Evolutionary conservation across 2,888 invertebrate genomes (phyloP).

Genomic region (Kryphioiulus occultus): DNA sequence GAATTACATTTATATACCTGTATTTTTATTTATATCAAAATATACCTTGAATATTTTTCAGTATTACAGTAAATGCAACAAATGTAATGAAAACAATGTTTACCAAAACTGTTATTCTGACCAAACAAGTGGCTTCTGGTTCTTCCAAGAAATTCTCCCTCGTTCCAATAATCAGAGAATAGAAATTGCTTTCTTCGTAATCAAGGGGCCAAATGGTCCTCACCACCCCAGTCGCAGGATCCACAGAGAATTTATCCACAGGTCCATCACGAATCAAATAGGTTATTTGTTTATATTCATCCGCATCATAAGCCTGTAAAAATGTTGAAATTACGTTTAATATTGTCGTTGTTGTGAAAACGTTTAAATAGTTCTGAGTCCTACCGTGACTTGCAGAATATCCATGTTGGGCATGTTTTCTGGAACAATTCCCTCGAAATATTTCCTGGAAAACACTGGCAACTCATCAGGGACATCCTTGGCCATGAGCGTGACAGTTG

Average conservation of each 20-base stretch:
- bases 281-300: conserved; percentile 73
- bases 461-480: conserved; percentile 83
- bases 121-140: conserved; percentile 76
- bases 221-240: conserved; percentile 79
- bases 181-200: conserved; percentile 76
- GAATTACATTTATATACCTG: not conserved
- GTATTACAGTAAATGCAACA: not conserved
- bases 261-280: conserved; percentile 84
- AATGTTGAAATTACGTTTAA: conserved; percentile 6
- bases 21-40: not conserved
- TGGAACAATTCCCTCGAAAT: conserved; percentile 81
- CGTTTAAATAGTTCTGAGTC: not conserved
- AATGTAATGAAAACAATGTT: conserved; percentile 1
- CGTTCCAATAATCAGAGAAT: conserved; percentile 81
- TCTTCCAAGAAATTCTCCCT: conserved; percentile 77
- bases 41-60: no score
- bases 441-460: conserved; percentile 76
- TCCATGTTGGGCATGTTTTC: conserved; percentile 82
- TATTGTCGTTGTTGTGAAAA: no score
- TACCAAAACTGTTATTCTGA: conserved; percentile 73
- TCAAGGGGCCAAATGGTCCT: conserved; percentile 79
- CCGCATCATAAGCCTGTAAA: conserved; percentile 79
- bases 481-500: conserved; percentile 82
- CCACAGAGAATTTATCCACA: conserved; percentile 81
- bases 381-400: conserved; percentile 79